Conservation (phyloP, 35 echinoderm and acorn worm genomes). For the Eucidaris tribuloides region DNA sequence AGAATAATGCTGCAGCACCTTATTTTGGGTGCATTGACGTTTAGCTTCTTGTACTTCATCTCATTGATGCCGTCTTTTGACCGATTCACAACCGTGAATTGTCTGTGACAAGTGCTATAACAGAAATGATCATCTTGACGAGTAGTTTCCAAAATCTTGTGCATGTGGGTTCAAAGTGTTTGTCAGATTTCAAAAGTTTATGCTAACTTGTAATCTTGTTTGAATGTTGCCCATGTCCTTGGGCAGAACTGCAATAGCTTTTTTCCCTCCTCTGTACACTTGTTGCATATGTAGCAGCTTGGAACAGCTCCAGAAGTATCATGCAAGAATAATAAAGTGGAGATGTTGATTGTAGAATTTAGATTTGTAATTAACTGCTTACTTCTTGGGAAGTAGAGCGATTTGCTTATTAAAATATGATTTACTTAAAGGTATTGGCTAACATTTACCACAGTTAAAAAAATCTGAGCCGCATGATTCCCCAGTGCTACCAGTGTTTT, state of each 20-base stretch:
- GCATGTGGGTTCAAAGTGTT: conserved; percentile 44
- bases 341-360: background rate
- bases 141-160: conserved; percentile 33
- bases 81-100: conserved; percentile 70
- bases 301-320: background rate
- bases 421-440: too few relatives aligned
- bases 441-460: too few relatives aligned
- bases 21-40: conserved; percentile 38
- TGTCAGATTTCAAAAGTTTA: conserved; percentile 46
- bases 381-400: background rate
- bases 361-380: background rate
- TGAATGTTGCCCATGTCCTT: conserved; percentile 43
- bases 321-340: background rate
- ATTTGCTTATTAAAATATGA: background rate
- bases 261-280: conserved; percentile 23
- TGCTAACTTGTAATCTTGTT: conserved; percentile 10
- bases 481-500: too few relatives aligned
- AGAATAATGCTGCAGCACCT: conserved; percentile 44
- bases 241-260: conserved; percentile 35
- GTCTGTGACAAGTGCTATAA: conserved; percentile 48
- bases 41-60: conserved; percentile 21
- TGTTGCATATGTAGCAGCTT: conserved; percentile 49
- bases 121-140: background rate
- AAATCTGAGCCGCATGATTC: too few relatives aligned
- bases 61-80: background rate